Evolutionary conservation across 2,888 invertebrate species (phyloP).

Genomic region (Blastobasis lacticolella): DNA sequence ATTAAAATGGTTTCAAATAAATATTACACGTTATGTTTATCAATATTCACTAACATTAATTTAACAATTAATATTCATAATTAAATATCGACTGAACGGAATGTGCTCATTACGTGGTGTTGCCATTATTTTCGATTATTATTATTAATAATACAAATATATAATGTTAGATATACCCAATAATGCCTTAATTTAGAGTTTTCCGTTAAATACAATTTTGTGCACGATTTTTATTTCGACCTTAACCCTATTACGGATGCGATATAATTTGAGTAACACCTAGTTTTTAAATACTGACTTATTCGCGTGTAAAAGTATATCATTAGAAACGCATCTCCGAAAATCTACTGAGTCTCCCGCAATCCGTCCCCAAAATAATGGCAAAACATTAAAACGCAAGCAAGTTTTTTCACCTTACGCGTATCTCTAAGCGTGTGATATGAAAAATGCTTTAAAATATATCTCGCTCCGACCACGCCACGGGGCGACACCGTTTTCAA

Average conservation of each 20-base stretch:
- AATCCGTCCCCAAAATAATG: slow-evolving; percentile 3
- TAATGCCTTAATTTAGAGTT: slow-evolving; percentile 44
- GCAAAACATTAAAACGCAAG: slow-evolving; percentile 33
- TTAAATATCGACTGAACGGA: slow-evolving; percentile 59
- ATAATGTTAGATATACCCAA: slow-evolving; percentile 38
- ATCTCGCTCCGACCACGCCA: slow-evolving; percentile 17
- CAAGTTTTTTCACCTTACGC: slow-evolving; percentile 25
- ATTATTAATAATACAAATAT: slow-evolving; percentile 32
- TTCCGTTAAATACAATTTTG: slow-evolving; percentile 57
- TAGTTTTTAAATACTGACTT: slow-evolving; percentile 47
- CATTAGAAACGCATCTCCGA: slow-evolving; percentile 9
- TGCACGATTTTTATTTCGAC: slow-evolving; percentile 44
- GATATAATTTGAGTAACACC: slow-evolving; percentile 39
- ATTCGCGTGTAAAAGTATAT: slow-evolving; percentile 11
- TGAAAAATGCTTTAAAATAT: slow-evolving; percentile 44
- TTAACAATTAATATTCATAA: slow-evolving; percentile 20
- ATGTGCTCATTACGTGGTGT: slow-evolving; percentile 60
- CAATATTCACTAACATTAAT: not conserved
- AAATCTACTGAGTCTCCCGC: not conserved
- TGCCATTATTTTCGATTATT: slow-evolving; percentile 23
- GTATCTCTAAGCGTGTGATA: slow-evolving; percentile 48
- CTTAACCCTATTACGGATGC: slow-evolving; percentile 44
- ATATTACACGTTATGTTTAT: too few species aligned
- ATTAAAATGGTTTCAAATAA: too few species aligned
- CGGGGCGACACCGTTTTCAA: slow-evolving; percentile 17